Conservation (phyloP, 2,113 vertebrate genomes). For the Chrysemys picta region DNA sequence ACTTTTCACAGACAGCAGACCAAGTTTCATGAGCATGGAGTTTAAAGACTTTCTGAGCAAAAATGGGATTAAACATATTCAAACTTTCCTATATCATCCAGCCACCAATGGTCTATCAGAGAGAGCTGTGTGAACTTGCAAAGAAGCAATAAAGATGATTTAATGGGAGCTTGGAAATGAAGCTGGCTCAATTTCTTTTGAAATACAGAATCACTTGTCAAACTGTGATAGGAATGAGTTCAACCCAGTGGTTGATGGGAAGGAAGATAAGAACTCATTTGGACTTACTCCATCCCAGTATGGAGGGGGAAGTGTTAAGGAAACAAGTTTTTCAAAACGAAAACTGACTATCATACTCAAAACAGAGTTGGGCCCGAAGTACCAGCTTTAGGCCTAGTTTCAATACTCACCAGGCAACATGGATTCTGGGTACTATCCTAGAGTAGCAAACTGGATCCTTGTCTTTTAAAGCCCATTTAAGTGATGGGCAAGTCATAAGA, state of each 20-base stretch:
- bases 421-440: neutral
- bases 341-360: neutral
- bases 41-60: neutral
- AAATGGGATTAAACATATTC: neutral
- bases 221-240: neutral
- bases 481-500: neutral
- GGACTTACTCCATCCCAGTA: neutral
- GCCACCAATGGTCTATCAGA: neutral
- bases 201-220: neutral
- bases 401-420: neutral
- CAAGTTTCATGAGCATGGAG: neutral
- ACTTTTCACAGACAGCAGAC: neutral
- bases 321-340: neutral
- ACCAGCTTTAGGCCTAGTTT: neutral
- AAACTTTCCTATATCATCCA: neutral
- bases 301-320: neutral
- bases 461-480: neutral
- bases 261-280: neutral
- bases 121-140: neutral
- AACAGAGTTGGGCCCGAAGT: neutral
- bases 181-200: neutral
- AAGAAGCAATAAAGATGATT: neutral
- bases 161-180: neutral
- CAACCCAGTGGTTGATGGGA: neutral
- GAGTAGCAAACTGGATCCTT: neutral